Evolutionary conservation across 2,797 vertebrate species (phyloP).

Genomic region (Lepus oiostolus): DNA sequence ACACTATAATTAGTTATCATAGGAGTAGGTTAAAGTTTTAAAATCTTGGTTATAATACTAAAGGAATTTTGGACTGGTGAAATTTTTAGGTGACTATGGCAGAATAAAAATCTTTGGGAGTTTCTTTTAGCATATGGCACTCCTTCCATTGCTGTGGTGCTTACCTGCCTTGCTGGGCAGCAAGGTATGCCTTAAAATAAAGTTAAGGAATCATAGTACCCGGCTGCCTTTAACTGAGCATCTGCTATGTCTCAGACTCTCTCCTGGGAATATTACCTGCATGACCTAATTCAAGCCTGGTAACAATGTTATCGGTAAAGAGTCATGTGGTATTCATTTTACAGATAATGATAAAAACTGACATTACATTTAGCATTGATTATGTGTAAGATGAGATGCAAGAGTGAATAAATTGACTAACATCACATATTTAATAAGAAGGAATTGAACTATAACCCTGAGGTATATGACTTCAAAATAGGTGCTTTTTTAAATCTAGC

Average conservation of each 20-base stretch:
- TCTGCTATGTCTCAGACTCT: background rate
- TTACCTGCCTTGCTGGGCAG: background rate
- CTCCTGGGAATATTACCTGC: background rate
- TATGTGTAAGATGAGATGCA: background rate
- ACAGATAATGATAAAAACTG: background rate
- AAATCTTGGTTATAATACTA: background rate
- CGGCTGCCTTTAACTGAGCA: background rate
- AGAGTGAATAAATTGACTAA: background rate
- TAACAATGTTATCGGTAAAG: background rate
- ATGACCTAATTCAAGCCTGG: background rate
- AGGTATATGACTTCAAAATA: background rate
- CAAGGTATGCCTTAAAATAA: constrained; percentile 21
- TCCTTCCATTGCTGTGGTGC: background rate
- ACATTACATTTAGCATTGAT: background rate
- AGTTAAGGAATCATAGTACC: background rate
- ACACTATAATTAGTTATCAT: background rate
- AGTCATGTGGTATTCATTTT: background rate
- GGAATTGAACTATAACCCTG: background rate
- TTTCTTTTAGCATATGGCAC: background rate
- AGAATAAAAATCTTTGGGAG: background rate
- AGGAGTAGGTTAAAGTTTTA: background rate
- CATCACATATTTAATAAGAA: background rate
- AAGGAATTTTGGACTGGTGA: constrained; percentile 6
- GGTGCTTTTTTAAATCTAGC: background rate
- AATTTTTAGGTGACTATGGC: background rate